Evolutionary conservation across 2,113 vertebrate species (phyloP), one percentile per base, ranked within the genome.

Genomic region (Channa maculata): DNA sequence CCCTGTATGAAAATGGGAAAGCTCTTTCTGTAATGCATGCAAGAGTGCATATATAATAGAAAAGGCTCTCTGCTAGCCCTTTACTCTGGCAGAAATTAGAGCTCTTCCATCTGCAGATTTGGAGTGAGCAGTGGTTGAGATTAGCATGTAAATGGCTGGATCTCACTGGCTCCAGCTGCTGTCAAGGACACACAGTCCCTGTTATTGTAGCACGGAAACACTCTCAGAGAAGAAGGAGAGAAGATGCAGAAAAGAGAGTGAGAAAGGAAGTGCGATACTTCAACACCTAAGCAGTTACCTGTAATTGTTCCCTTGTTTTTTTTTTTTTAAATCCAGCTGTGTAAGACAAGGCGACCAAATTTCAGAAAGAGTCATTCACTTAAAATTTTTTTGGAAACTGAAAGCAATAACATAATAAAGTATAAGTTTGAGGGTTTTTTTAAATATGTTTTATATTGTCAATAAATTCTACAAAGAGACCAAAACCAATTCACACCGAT

Each of bases 111-210:
- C 77, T 78, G 83, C 84, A 68, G 72, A 79, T 46, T 62, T 72
- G 7, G 37, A 75, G 83, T 24, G 73, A 79, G 80, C 86, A 85
- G 87, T 52, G 81, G 85, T 85, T 75, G 67, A 84, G 84, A 92
- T 93, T 90, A 89, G 71, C 84, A 89, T 91, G 88, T 87, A 91
- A 92, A 92, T 90, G 83, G 75, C 53, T 24, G 87, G 80, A 83
- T 83, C 73, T 86, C 65, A 72, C 83, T 41, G 85, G 24, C 61
- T 80, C 89, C 91, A 91, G 91, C 85, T 89, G 91, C 81, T 79
- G 80, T 85, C 86, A 89, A 91, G 89, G 88, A 90, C 90, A 82
- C 33, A 12, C 82, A 75, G 83, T 82, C 72, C 79, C 87, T 24
- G 73, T 88, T 80, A 83, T 72, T 85, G 79, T 51, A 65, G 71